These are phyloP conservation scores for Octonoba sinensis DNA, from an alignment of 2,888 invertebrate species.

Conservation along the genomic window DNA sequence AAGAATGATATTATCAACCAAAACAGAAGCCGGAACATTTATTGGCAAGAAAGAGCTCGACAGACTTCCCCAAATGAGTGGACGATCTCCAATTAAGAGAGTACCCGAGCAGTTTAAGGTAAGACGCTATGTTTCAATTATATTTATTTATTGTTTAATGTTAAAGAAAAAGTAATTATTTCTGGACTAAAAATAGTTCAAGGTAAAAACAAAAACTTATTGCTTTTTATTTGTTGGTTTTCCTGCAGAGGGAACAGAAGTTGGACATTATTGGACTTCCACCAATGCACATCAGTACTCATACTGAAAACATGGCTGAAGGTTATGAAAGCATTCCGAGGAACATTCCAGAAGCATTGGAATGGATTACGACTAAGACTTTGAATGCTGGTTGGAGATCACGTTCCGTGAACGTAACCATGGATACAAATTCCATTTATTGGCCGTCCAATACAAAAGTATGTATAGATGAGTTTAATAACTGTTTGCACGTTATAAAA, in stretches of 20 bases:
- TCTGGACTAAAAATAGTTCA: too few species aligned
- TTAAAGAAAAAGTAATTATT: too few species aligned
- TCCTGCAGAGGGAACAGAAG: neutral
- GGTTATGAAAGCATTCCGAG: slow-evolving; percentile 27
- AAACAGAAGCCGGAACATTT: slow-evolving; percentile 52
- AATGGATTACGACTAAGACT: neutral
- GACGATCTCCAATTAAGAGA: slow-evolving; percentile 26
- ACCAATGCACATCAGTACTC: neutral
- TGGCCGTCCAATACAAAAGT: slow-evolving; percentile 15
- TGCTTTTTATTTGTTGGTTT: neutral
- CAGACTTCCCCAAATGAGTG: neutral
- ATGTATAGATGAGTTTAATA: neutral
- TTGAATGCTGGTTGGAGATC: slow-evolving; percentile 53
- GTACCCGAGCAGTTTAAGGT: slow-evolving; percentile 37
- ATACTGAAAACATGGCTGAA: slow-evolving; percentile 29
- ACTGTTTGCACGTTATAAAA: too few species aligned
- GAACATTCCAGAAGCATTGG: neutral
- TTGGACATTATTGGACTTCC: slow-evolving; percentile 17
- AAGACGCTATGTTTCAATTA: too few species aligned
- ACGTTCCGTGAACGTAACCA: slow-evolving; percentile 18
- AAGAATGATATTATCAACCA: slow-evolving; percentile 18
- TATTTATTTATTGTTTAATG: too few species aligned
- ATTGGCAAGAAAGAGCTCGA: slow-evolving; percentile 15
- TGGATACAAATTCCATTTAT: neutral
- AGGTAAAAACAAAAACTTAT: too few species aligned